Percentiles rank a stretch among this genome's conserved stretches.
phyloP scores from a whole-genome alignment of 2,888 invertebrate genomes.

The Tachina grossa region DNA sequence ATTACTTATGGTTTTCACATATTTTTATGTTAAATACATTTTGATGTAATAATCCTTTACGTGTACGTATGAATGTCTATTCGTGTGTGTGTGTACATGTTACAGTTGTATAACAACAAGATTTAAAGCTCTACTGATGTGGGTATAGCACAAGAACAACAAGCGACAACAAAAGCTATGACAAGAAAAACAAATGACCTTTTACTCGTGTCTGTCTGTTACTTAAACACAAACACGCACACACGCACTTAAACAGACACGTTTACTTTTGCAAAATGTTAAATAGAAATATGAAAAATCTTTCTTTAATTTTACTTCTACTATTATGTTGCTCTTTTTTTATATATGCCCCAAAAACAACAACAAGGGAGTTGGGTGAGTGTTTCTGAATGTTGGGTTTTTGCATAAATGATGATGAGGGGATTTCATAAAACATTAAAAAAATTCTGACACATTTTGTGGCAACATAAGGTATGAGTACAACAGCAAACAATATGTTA shows the following conservation, averaged over 20 bases:
- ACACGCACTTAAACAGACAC: not conserved
- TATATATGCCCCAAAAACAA: not conserved
- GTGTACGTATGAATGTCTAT: conserved; percentile 3
- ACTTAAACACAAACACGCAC: not conserved
- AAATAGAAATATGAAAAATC: conserved; percentile 49
- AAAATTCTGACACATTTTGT: conserved; percentile 64
- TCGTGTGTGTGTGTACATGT: not conserved
- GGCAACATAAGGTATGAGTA: conserved; percentile 65
- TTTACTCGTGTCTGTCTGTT: conserved; percentile 17
- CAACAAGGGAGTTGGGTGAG: not conserved
- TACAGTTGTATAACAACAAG: conserved; percentile 43
- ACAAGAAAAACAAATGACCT: conserved; percentile 63
- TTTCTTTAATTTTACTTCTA: conserved; percentile 30
- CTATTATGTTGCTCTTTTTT: not conserved
- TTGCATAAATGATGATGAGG: conserved; percentile 64
- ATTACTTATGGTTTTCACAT: conserved; percentile 43
- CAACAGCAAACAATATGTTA: conserved; percentile 57
- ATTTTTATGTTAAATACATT: conserved; percentile 64
- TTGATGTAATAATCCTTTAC: conserved; percentile 68
- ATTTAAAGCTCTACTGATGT: conserved; percentile 63
- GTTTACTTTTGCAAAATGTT: not conserved
- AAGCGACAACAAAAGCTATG: conserved; percentile 17
- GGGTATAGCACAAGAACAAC: conserved; percentile 41
- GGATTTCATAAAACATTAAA: conserved; percentile 55
- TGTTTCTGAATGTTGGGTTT: conserved; percentile 44